phyloP scores from a whole-genome alignment of 2,797 vertebrate species.

The Dallia pectoralis region DNA sequence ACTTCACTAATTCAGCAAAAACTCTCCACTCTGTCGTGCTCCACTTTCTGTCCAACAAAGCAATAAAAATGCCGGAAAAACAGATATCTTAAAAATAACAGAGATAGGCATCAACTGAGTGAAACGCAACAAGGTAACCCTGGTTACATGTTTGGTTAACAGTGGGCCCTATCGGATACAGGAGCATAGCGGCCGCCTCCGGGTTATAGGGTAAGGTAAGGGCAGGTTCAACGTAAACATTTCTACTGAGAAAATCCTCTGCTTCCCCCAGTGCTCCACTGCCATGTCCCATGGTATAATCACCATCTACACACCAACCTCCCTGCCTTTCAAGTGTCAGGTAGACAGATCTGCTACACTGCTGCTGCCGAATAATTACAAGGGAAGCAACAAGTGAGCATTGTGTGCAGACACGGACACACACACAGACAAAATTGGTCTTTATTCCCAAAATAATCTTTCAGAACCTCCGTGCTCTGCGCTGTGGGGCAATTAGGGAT shows the following conservation, averaged over 20 bases:
- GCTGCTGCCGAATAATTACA: slow-evolving; percentile 67
- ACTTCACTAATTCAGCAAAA: no score
- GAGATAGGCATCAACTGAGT: not conserved
- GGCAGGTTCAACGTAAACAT: slow-evolving; percentile 29
- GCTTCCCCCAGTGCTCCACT: not conserved
- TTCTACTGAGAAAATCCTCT: slow-evolving; percentile 19
- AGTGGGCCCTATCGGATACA: not conserved
- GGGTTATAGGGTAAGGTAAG: no score
- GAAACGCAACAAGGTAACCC: not conserved
- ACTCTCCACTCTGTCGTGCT: no score
- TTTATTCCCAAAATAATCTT: slow-evolving; percentile 43
- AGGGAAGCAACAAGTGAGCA: slow-evolving; percentile 65
- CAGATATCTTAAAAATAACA: slow-evolving; percentile 2
- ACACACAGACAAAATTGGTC: slow-evolving; percentile 61
- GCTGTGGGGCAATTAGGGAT: slow-evolving; percentile 16
- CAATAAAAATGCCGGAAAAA: no score
- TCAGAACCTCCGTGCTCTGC: not conserved
- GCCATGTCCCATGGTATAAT: slow-evolving; percentile 17
- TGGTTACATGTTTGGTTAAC: not conserved
- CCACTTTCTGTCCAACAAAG: no score
- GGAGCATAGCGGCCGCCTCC: not conserved
- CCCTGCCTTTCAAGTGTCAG: slow-evolving; percentile 62
- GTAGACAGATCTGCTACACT: slow-evolving; percentile 48
- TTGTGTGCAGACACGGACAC: slow-evolving; percentile 63
- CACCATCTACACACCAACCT: slow-evolving; percentile 33